phyloP scores from a whole-genome alignment of 2,797 vertebrate genomes.

The Halcyon badia region DNA sequence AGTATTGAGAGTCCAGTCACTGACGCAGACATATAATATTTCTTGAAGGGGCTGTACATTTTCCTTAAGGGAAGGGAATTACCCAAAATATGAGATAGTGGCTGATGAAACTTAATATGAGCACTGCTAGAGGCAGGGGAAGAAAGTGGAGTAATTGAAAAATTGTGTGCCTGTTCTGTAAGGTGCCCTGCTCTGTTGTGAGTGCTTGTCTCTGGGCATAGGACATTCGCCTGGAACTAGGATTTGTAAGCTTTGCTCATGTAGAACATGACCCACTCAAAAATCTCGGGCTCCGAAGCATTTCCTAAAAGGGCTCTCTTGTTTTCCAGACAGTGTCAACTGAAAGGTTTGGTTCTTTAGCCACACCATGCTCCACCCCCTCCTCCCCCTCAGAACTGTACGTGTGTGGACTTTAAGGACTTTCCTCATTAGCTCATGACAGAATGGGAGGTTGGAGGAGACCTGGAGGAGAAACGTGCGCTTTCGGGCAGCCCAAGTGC shows the following conservation, averaged over 20 bases:
- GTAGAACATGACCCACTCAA: background rate
- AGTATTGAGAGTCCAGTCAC: background rate
- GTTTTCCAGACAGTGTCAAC: background rate
- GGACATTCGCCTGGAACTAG: background rate
- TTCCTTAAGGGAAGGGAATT: conserved; percentile 1
- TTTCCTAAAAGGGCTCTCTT: background rate
- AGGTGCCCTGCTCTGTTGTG: background rate
- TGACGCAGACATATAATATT: background rate
- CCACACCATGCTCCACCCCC: background rate
- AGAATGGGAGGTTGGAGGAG: background rate
- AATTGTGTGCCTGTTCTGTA: background rate
- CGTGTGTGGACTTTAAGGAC: fast-evolving
- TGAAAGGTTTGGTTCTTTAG: background rate
- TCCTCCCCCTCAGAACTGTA: fast-evolving
- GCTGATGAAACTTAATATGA: conserved; percentile 15
- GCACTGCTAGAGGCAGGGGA: background rate
- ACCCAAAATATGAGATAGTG: conserved; percentile 38
- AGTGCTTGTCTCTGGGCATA: fast-evolving
- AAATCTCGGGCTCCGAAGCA: background rate
- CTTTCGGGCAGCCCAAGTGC: fast-evolving
- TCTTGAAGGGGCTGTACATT: background rate
- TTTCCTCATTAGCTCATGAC: background rate
- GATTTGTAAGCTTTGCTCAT: background rate
- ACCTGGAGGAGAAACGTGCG: background rate
- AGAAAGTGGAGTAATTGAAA: background rate